Conservation (phyloP, 2,888 invertebrate species). For the Lepidocyrtinus sp. region DNA sequence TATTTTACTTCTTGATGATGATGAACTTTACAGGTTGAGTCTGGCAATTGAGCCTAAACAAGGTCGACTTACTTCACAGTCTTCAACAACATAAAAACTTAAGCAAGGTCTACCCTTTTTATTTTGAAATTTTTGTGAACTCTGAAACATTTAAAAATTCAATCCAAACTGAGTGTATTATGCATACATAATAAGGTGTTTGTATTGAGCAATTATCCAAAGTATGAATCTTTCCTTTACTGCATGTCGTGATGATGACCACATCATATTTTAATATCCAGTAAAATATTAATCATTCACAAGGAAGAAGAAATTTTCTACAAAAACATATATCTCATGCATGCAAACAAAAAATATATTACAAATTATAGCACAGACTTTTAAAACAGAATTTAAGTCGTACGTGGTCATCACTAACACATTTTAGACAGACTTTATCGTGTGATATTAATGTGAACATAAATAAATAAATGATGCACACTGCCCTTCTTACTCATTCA, state of each 20-base stretch:
- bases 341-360: slow-evolving; percentile 1
- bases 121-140: background rate
- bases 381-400: background rate
- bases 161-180: too few species aligned
- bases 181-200: too few species aligned
- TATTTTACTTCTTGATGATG: slow-evolving; percentile 83
- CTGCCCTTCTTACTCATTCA: slow-evolving; percentile 14
- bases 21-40: slow-evolving; percentile 85
- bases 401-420: slow-evolving; percentile 15
- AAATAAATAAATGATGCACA: slow-evolving; percentile 3
- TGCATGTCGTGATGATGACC: background rate
- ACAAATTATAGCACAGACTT: slow-evolving; percentile 8
- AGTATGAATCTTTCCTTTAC: too few species aligned
- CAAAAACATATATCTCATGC: background rate
- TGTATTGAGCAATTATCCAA: too few species aligned
- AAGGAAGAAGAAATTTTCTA: background rate
- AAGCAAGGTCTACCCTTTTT: background rate
- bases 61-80: slow-evolving; percentile 76
- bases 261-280: background rate
- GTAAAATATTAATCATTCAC: background rate
- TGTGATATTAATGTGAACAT: slow-evolving; percentile 15
- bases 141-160: too few species aligned
- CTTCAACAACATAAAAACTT: slow-evolving; percentile 65
- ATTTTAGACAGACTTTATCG: slow-evolving; percentile 18
- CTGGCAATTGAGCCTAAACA: slow-evolving; percentile 88